phyloP scores from a whole-genome alignment of 2,888 invertebrate genomes.

The Tolmerus cingulatus region DNA sequence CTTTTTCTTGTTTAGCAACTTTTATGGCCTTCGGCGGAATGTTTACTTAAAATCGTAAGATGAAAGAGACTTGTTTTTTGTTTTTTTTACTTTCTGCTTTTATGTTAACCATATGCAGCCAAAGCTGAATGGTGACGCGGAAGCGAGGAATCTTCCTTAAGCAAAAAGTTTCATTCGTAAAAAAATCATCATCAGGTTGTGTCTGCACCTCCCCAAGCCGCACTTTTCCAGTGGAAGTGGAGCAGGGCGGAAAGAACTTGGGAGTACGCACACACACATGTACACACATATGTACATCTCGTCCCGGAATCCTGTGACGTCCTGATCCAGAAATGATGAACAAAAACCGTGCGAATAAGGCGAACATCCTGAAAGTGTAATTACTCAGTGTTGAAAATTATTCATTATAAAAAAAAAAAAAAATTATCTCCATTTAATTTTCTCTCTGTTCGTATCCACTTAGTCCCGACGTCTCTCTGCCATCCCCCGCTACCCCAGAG shows the following conservation, averaged over 20 bases:
- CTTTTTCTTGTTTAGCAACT: not conserved
- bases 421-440: conserved; percentile 8
- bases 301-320: not conserved
- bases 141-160: not conserved
- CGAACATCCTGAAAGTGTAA: conserved; percentile 32
- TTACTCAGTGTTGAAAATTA: conserved; percentile 20
- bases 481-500: not conserved
- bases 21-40: not conserved
- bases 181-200: not conserved
- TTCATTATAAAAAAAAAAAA: not conserved
- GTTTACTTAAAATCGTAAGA: not conserved
- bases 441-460: conserved; percentile 15
- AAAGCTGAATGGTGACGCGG: not conserved
- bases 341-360: not conserved
- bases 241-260: not conserved
- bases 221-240: not conserved
- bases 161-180: not conserved
- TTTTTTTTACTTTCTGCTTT: not conserved
- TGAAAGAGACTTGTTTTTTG: not conserved
- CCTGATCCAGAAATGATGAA: conserved; percentile 3
- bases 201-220: not conserved
- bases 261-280: not conserved
- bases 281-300: not conserved
- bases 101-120: not conserved
- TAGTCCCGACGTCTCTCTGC: not conserved